phyloP scores from a whole-genome alignment of 2,113 vertebrate genomes.

The Neoarius graeffei region DNA sequence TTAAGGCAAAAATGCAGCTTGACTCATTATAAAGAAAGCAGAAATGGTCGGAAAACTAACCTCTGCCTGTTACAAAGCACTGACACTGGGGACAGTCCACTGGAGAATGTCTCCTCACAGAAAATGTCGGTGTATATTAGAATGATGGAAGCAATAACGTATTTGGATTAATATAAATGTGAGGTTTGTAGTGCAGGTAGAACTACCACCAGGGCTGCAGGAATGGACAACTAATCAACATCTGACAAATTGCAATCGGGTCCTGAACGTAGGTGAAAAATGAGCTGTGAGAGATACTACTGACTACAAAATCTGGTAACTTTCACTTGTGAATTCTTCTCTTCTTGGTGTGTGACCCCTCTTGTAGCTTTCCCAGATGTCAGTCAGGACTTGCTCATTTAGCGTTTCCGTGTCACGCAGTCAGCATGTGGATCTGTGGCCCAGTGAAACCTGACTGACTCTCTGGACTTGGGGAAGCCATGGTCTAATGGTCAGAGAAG shows the following conservation, averaged over 20 bases:
- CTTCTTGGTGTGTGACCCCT: background rate
- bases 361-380: conserved; percentile 9
- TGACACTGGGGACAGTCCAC: background rate
- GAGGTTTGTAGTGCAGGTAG: background rate
- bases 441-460: conserved; percentile 30
- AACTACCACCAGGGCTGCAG: background rate
- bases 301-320: background rate
- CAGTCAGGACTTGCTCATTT: conserved; percentile 33
- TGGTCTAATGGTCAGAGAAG: too few species aligned
- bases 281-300: too few species aligned
- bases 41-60: background rate
- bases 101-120: background rate
- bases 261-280: background rate
- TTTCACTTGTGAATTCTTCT: background rate
- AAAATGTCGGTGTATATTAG: background rate
- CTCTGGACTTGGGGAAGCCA: background rate
- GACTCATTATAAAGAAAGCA: background rate
- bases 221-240: background rate
- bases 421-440: conserved; percentile 29
- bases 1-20: background rate
- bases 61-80: background rate
- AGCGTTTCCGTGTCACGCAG: conserved; percentile 2
- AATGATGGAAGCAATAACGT: too few species aligned
- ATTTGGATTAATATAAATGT: background rate
- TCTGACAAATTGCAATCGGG: too few species aligned